phyloP scores from a whole-genome alignment of 2,888 invertebrate genomes.

The Lamproptera curius region DNA sequence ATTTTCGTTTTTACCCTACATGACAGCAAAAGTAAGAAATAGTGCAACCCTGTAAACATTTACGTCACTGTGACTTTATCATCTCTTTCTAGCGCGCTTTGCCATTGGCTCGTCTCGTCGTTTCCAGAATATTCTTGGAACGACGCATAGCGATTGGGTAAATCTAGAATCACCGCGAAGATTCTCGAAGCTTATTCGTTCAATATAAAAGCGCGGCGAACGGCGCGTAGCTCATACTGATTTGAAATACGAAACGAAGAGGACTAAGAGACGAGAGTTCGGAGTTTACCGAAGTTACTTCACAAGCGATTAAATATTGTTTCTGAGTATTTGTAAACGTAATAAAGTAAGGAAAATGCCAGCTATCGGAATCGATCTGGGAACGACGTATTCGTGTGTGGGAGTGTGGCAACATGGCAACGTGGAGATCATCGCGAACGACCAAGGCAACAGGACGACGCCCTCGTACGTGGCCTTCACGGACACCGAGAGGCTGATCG shows the following conservation, averaged over 20 bases:
- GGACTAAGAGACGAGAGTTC: conserved; percentile 36
- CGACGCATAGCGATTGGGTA: too few species aligned
- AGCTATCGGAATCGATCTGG: conserved; percentile 81
- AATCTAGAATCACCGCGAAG: too few species aligned
- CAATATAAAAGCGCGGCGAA: conserved; percentile 43
- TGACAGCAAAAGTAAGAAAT: too few species aligned
- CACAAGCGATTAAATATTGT: background rate
- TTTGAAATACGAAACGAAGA: conserved; percentile 53
- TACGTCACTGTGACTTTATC: too few species aligned
- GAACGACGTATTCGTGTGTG: conserved; percentile 82
- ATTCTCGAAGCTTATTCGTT: conserved; percentile 33
- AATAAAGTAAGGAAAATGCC: conserved; percentile 43
- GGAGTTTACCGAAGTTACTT: conserved; percentile 40
- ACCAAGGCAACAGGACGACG: conserved; percentile 89
- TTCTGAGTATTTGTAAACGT: background rate
- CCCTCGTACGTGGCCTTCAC: conserved; percentile 94
- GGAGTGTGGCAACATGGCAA: conserved; percentile 69
- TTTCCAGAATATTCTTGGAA: too few species aligned
- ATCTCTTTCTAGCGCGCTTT: too few species aligned
- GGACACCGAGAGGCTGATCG: conserved; percentile 89
- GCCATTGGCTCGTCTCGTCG: too few species aligned
- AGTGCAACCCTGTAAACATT: too few species aligned
- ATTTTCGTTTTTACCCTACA: too few species aligned
- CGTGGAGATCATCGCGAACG: conserved; percentile 85
- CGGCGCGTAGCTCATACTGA: conserved; percentile 51